phyloP scores from a whole-genome alignment of 2,797 vertebrate species.

The Decapterus maruadsi region DNA sequence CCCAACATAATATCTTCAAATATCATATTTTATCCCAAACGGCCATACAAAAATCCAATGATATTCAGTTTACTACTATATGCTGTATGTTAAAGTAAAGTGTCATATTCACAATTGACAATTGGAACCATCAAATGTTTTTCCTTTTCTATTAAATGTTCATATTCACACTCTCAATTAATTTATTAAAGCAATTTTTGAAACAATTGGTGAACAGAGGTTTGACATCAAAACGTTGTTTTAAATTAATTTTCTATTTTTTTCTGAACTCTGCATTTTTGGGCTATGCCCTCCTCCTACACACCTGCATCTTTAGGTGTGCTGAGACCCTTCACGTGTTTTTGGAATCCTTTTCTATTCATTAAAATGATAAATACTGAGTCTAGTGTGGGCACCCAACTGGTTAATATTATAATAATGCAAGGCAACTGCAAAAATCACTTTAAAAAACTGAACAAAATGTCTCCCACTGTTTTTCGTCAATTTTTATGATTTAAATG shows the following conservation, averaged over 20 bases:
- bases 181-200: too few relatives aligned
- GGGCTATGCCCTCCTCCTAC: too few relatives aligned
- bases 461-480: neutral
- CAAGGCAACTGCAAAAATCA: neutral
- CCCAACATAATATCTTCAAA: neutral
- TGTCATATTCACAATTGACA: neutral
- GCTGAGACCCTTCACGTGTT: too few relatives aligned
- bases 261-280: too few relatives aligned
- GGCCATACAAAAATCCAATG: neutral
- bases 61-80: neutral
- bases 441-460: too few relatives aligned
- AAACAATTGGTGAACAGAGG: too few relatives aligned
- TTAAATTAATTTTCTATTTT: too few relatives aligned
- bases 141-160: too few relatives aligned
- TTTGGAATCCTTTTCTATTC: too few relatives aligned
- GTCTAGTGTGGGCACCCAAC: neutral
- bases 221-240: too few relatives aligned
- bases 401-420: neutral
- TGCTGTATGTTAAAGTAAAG: neutral
- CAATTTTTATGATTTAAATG: neutral
- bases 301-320: too few relatives aligned
- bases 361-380: neutral
- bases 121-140: neutral
- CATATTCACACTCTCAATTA: too few relatives aligned
- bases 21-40: neutral